Conservation (phyloP, 1,140 invertebrate genomes). For the Bombus impatiens region DNA sequence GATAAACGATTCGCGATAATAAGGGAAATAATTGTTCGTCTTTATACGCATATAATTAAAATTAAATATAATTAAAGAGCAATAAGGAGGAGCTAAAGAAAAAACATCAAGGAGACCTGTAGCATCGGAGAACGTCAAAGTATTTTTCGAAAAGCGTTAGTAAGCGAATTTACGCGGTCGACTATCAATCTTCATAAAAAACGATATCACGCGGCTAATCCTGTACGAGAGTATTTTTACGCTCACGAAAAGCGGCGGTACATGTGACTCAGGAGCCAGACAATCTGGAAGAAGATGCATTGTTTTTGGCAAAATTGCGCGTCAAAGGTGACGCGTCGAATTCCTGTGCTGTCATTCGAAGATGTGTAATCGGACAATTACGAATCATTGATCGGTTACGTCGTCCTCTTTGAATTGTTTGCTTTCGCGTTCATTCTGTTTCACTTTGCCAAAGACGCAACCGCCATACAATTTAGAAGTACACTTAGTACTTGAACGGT, state of each 20-base stretch:
- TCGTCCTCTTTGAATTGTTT: constrained; percentile 5
- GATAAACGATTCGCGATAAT: constrained; percentile 26
- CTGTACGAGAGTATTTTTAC: not conserved
- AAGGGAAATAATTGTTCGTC: not conserved
- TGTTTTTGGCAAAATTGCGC: not conserved
- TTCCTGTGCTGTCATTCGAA: constrained; percentile 13
- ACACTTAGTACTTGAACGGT: not conserved
- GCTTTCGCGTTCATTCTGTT: constrained; percentile 44
- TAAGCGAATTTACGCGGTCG: not conserved
- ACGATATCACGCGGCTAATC: not conserved
- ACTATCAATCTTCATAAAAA: not conserved
- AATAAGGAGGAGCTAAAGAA: not conserved
- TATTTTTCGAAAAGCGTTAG: not conserved
- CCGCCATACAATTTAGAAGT: constrained; percentile 27
- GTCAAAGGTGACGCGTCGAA: not conserved
- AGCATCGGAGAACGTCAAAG: too few species aligned
- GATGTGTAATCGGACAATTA: constrained; percentile 61
- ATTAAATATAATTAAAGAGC: too few species aligned
- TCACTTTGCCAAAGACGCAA: constrained; percentile 1
- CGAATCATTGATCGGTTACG: constrained; percentile 14
- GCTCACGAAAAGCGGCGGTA: not conserved
- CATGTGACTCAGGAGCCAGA: not conserved
- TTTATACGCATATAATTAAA: not conserved
- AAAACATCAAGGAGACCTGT: not conserved
- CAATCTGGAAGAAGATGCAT: not conserved